Evolutionary conservation across 2,113 vertebrate genomes (phyloP).

Genomic region (Gulo gulo): DNA sequence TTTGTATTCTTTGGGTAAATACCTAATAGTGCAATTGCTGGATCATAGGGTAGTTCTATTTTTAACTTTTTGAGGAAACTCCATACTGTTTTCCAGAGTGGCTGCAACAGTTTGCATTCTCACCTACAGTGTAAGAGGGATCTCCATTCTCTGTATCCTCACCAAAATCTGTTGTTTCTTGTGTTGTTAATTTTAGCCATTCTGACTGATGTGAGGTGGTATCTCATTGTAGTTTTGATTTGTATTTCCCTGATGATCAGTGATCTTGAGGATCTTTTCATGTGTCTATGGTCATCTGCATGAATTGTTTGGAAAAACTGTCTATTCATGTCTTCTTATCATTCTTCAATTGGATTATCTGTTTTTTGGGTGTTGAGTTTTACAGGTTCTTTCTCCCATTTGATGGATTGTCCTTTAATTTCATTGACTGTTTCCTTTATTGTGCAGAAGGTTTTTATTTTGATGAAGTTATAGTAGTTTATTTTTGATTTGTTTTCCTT

Average conservation of each 20-base stretch:
- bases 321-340: background rate
- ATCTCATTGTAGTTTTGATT: background rate
- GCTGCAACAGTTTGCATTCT: background rate
- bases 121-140: background rate
- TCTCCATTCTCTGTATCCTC: background rate
- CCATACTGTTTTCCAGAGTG: background rate
- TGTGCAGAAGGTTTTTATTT: background rate
- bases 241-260: background rate
- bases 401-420: background rate
- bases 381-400: background rate
- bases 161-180: background rate
- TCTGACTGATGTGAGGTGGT: background rate
- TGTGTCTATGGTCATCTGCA: background rate
- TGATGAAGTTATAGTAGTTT: background rate
- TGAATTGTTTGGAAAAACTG: background rate
- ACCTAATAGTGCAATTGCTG: background rate
- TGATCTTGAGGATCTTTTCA: background rate
- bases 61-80: background rate
- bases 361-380: background rate
- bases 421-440: background rate
- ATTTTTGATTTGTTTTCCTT: background rate
- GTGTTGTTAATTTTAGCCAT: background rate
- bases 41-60: background rate
- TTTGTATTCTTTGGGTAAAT: background rate
- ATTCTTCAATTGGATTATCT: background rate